Base-by-base conservation (phyloP, 2,888 invertebrate species). In the Syrista parreyssii region DNA sequence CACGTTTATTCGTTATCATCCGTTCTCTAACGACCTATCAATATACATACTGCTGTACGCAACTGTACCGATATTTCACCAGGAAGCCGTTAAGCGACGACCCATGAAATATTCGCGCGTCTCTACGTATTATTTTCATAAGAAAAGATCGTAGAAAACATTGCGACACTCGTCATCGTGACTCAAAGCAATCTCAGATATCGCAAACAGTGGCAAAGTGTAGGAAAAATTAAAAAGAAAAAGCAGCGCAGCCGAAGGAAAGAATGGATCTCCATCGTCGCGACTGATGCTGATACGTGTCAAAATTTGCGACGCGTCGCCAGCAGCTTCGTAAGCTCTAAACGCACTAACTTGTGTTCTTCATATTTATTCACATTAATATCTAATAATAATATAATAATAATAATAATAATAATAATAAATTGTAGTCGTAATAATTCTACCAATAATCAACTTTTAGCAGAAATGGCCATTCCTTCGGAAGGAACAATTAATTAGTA, bases 381-480 rank as follows among this genome's bases (percentile, higher is more conserved):
- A 74, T 82, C 81, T 79, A 82, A 79, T 80, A 78, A 78, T 81
- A 80, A 80, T 83, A 80, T 82, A 81, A 78, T 81, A 80, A 79
- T 79, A 79, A 77, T 79, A 77, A 76, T 78, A 81, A 74, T 79
- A 76, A 79, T 77, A 79, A 78, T 79, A 80, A 76, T 82, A 81
- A 80, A 82, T 81, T 80, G 71, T 81, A 40, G 40, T 40, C 40
- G 40, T 40, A 40, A 40, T 40, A 40, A 40, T 72, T 79, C 79
- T 86, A 86, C 84, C 83, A 87, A 86, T 86, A 87, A 86, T 86
- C 87, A 88, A 89, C 84, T 86, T 82, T 84, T 86, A 87, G 88
- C 85, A 85, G 84, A 87, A 85, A 85, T 86, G 85, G 84, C 82
- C 83, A 84, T 78, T 72, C 72, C 72, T 81, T 82, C 80, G 73